phyloP scores from a whole-genome alignment of 2,888 invertebrate genomes.

The Dasypolia templi region DNA sequence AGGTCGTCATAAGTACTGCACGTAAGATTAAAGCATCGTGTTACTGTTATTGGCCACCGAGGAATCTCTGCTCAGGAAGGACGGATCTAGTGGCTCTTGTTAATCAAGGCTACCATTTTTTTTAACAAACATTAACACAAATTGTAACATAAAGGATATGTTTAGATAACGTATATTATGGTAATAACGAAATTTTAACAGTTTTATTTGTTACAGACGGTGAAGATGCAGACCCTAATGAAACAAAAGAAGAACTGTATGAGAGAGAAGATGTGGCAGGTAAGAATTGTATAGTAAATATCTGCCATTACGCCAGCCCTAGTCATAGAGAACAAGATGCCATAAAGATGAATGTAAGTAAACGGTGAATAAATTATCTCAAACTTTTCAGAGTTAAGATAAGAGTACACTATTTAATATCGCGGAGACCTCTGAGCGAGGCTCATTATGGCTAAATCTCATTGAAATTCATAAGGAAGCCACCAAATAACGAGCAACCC shows the following conservation, averaged over 20 bases:
- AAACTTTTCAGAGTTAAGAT: slow-evolving; percentile 62
- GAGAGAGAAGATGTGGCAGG: slow-evolving; percentile 75
- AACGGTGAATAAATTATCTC: slow-evolving; percentile 61
- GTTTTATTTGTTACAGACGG: slow-evolving; percentile 68
- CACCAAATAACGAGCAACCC: slow-evolving; percentile 85
- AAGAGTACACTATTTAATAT: slow-evolving; percentile 74
- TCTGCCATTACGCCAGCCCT: not conserved
- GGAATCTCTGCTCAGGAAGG: not conserved
- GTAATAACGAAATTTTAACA: not conserved
- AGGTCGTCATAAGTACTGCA: not conserved
- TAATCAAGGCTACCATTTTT: too few species aligned
- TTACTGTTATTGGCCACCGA: not conserved
- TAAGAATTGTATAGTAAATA: slow-evolving; percentile 56
- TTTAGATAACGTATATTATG: not conserved
- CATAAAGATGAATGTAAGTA: slow-evolving; percentile 48
- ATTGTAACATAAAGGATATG: not conserved
- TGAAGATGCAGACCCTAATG: slow-evolving; percentile 67
- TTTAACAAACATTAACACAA: not conserved
- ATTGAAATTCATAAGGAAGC: slow-evolving; percentile 90
- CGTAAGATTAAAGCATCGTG: not conserved
- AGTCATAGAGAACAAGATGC: slow-evolving; percentile 34
- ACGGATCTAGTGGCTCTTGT: not conserved
- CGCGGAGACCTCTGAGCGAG: slow-evolving; percentile 72
- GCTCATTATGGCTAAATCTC: slow-evolving; percentile 83
- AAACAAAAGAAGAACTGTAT: slow-evolving; percentile 69